A percentile compares a stretch with the other conserved stretches of the same genome.
These are phyloP conservation scores for Oxycera nigricornis DNA, from an alignment of 2,888 invertebrate species.

Conservation along the genomic window DNA sequence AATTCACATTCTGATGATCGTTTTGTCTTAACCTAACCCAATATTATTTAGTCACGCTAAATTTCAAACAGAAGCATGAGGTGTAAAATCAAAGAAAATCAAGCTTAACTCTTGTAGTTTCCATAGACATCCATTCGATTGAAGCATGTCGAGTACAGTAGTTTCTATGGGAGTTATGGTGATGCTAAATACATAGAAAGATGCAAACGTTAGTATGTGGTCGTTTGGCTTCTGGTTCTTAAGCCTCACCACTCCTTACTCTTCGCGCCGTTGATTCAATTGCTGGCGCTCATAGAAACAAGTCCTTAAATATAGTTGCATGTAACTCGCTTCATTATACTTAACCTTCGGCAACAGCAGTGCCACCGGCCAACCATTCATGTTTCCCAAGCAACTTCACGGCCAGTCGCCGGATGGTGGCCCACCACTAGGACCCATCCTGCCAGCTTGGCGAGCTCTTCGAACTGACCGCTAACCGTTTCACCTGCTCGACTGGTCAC, in stretches of 20 bases:
- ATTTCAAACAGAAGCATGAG: too few relatives aligned
- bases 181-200: background rate
- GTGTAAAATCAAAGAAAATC: background rate
- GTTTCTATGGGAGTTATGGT: background rate
- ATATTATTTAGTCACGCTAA: too few relatives aligned
- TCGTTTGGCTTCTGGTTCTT: constrained; percentile 31
- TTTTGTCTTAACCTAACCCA: too few relatives aligned
- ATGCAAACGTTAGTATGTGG: constrained; percentile 20
- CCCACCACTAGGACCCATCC: background rate
- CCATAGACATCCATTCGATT: background rate
- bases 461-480: constrained; percentile 42
- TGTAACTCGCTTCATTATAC: constrained; percentile 43
- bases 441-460: constrained; percentile 1
- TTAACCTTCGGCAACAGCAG: constrained; percentile 44
- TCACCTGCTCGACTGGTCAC: constrained; percentile 47
- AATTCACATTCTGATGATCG: too few relatives aligned
- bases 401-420: constrained; percentile 9
- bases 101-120: background rate
- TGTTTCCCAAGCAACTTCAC: constrained; percentile 26
- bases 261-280: background rate
- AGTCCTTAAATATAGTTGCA: constrained; percentile 16
- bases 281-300: background rate
- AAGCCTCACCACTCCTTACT: background rate
- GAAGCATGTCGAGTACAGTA: background rate
- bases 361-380: constrained; percentile 34